A percentile compares a stretch with the other conserved stretches of the same genome.
Conservation (phyloP, 2,113 vertebrate species). For the Daphoenositta chrysoptera region DNA sequence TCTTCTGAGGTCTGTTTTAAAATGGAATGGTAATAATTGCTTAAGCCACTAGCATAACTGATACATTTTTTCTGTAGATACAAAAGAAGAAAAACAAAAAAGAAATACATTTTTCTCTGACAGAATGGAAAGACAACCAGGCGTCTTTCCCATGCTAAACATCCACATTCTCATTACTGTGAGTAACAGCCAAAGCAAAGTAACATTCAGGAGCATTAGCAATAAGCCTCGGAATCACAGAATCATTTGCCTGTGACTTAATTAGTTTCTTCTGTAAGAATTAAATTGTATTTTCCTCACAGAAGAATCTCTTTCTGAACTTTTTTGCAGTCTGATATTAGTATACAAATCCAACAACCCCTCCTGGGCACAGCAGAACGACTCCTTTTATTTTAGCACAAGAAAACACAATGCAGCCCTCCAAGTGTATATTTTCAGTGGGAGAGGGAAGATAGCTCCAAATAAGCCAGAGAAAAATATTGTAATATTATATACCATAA, state of each 20-base stretch:
- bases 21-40: background rate
- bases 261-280: conserved; percentile 56
- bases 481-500: background rate
- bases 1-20: background rate
- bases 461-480: background rate
- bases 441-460: background rate
- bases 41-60: background rate
- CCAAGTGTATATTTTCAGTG: background rate
- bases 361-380: background rate
- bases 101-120: background rate
- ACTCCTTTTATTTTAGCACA: conserved; percentile 37
- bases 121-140: background rate
- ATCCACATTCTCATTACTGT: conserved; percentile 22
- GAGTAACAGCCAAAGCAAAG: conserved; percentile 26
- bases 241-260: conserved; percentile 45
- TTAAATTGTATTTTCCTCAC: conserved; percentile 50
- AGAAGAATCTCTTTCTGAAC: conserved; percentile 34
- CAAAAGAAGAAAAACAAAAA: background rate
- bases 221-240: conserved; percentile 38
- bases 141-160: background rate
- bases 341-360: conserved; percentile 31
- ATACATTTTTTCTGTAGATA: background rate
- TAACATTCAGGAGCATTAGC: conserved; percentile 13
- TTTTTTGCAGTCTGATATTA: conserved; percentile 44
- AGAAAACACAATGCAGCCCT: conserved; percentile 12